A percentile compares a stretch with the other conserved stretches of the same genome.
Conservation (phyloP, 1,140 invertebrate species). For the Oscheius sp. region DNA sequence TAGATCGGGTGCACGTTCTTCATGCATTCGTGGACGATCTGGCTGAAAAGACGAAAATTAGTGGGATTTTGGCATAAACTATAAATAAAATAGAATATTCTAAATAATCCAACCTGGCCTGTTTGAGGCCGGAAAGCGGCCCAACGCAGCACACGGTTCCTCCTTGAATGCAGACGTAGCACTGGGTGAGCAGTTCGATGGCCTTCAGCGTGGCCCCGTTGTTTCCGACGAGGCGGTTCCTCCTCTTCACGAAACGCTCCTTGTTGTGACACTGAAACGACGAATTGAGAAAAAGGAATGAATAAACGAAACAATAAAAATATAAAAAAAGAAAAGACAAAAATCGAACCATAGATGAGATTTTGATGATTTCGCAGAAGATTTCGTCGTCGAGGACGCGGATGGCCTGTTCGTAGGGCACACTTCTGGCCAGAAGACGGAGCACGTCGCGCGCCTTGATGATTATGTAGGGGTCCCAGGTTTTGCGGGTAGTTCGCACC, state of each 20-base stretch:
- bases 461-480: constrained; percentile 97
- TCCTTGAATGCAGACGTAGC: constrained; percentile 88
- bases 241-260: constrained; percentile 90
- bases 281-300: background rate
- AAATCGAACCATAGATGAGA: constrained; percentile 75
- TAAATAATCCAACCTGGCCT: constrained; percentile 68
- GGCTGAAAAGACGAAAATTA: constrained; percentile 63
- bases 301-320: background rate
- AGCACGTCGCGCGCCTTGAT: constrained; percentile 94
- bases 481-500: constrained; percentile 90
- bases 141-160: constrained; percentile 95
- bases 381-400: constrained; percentile 77
- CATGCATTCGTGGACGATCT: constrained; percentile 94
- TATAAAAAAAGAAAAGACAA: background rate
- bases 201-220: constrained; percentile 95
- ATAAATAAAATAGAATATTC: background rate
- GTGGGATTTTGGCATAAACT: background rate
- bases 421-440: constrained; percentile 87
- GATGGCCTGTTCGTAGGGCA: constrained; percentile 85
- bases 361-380: constrained; percentile 94
- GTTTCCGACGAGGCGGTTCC: constrained; percentile 90
- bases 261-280: constrained; percentile 70
- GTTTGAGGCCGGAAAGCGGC: constrained; percentile 86
- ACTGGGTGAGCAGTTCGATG: constrained; percentile 93
- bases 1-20: constrained; percentile 99